phyloP scores from a whole-genome alignment of 2,797 vertebrate species.

The Microtus agrestis region DNA sequence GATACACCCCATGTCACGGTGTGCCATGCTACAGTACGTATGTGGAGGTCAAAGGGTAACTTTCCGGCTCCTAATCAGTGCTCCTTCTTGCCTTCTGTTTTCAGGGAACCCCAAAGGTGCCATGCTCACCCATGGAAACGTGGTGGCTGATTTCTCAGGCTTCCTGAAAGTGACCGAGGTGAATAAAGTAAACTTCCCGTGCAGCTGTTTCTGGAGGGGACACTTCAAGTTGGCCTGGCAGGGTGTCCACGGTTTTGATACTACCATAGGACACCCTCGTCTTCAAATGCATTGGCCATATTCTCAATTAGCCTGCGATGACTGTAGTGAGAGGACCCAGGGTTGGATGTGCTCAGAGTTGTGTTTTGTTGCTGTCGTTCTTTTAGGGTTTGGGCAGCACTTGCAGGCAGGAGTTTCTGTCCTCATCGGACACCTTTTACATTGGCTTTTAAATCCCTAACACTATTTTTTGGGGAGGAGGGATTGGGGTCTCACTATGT shows the following conservation, averaged over 20 bases:
- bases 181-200: conserved; percentile 86
- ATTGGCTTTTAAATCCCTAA: conserved; percentile 11
- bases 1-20: too few relatives aligned
- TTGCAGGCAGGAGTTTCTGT: conserved; percentile 26
- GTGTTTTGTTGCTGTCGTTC: not conserved
- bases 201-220: conserved; percentile 50
- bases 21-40: not conserved
- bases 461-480: too few relatives aligned
- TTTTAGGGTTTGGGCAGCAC: not conserved
- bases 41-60: not conserved
- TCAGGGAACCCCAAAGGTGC: conserved; percentile 98
- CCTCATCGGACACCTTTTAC: not conserved
- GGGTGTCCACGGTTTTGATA: not conserved
- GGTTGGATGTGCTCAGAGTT: not conserved
- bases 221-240: not conserved
- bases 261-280: not conserved
- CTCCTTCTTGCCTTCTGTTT: conserved; percentile 76
- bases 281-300: not conserved
- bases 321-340: not conserved
- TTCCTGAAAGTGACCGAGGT: conserved; percentile 99
- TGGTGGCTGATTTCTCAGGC: conserved; percentile 98
- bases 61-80: conserved; percentile 20
- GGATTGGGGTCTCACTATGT: not conserved
- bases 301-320: not conserved
- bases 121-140: conserved; percentile 99